Conservation (phyloP, 2,888 invertebrate genomes). For the Caenorhabditis imperialis region DNA sequence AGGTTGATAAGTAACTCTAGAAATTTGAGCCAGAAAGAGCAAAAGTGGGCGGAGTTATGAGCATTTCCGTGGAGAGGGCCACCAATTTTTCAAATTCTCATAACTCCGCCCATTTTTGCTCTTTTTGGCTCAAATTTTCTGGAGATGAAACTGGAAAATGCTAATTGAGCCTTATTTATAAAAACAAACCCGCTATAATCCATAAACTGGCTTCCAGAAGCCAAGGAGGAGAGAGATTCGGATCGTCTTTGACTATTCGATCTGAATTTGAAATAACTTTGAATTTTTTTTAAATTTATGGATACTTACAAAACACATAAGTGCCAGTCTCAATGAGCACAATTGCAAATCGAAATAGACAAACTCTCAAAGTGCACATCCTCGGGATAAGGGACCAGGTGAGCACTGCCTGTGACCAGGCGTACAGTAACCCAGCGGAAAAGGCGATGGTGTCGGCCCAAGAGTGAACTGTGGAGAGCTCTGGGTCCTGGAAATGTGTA, state of each 20-base stretch:
- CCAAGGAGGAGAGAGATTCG: slow-evolving; percentile 24
- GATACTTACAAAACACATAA: slow-evolving; percentile 41
- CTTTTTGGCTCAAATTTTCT: no score
- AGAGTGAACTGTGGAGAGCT: slow-evolving; percentile 27
- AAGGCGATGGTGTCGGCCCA: slow-evolving; percentile 38
- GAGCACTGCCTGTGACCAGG: slow-evolving; percentile 42
- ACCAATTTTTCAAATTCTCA: not conserved
- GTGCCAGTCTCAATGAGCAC: slow-evolving; percentile 24
- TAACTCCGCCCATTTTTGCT: no score
- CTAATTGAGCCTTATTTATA: not conserved
- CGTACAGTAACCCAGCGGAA: slow-evolving; percentile 33
- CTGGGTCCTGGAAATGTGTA: slow-evolving; percentile 21
- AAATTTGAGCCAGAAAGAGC: no score
- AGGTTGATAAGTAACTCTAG: no score
- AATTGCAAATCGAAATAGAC: slow-evolving; percentile 33
- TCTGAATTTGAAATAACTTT: no score
- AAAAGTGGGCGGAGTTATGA: no score
- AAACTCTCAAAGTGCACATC: slow-evolving; percentile 47
- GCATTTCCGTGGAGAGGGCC: no score
- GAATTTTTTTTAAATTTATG: not conserved
- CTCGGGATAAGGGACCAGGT: slow-evolving; percentile 39
- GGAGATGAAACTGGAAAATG: not conserved
- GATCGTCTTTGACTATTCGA: slow-evolving; percentile 10
- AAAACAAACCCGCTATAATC: slow-evolving; percentile 23
- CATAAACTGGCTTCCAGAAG: slow-evolving; percentile 42